Percentiles rank a stretch among this genome's conserved stretches.
Conservation (phyloP, 2,888 invertebrate genomes). For the Mesochorus sp. region DNA sequence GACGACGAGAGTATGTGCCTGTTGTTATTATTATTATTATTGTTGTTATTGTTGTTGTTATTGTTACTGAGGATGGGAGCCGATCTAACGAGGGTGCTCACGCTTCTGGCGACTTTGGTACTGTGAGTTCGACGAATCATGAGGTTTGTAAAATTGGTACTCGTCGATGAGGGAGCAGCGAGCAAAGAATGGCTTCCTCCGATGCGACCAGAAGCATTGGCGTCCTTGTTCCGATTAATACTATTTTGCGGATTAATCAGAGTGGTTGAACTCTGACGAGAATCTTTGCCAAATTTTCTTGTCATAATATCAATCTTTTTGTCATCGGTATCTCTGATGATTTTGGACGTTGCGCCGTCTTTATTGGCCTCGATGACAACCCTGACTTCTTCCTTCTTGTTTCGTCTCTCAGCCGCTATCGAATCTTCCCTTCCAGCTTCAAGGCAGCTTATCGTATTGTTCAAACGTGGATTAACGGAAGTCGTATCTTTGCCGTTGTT, state of each 20-base stretch:
- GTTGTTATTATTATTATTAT: conserved; percentile 31
- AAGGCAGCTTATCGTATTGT: conserved; percentile 71
- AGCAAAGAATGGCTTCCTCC: conserved; percentile 72
- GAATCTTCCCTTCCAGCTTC: conserved; percentile 55
- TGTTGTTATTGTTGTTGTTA: too few species aligned
- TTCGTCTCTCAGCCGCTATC: conserved; percentile 52
- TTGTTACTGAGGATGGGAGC: too few species aligned
- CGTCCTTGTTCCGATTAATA: too few species aligned
- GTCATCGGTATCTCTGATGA: not conserved
- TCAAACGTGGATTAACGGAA: conserved; percentile 65
- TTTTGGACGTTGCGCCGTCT: not conserved
- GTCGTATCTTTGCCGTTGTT: conserved; percentile 35
- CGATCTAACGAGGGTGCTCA: conserved; percentile 78
- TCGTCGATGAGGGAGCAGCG: conserved; percentile 80
- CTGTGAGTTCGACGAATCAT: conserved; percentile 88
- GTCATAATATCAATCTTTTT: conserved; percentile 42
- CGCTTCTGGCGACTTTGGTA: conserved; percentile 88
- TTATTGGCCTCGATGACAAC: not conserved
- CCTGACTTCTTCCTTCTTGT: conserved; percentile 55
- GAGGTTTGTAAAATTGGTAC: conserved; percentile 72
- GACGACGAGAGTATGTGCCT: conserved; percentile 49
- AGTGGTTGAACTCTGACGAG: conserved; percentile 42
- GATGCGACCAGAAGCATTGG: conserved; percentile 55
- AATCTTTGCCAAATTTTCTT: conserved; percentile 49
- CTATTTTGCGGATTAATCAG: too few species aligned